Evolutionary conservation across 1,140 invertebrate species (phyloP).

Genomic region (Trichogramma pretiosum): DNA sequence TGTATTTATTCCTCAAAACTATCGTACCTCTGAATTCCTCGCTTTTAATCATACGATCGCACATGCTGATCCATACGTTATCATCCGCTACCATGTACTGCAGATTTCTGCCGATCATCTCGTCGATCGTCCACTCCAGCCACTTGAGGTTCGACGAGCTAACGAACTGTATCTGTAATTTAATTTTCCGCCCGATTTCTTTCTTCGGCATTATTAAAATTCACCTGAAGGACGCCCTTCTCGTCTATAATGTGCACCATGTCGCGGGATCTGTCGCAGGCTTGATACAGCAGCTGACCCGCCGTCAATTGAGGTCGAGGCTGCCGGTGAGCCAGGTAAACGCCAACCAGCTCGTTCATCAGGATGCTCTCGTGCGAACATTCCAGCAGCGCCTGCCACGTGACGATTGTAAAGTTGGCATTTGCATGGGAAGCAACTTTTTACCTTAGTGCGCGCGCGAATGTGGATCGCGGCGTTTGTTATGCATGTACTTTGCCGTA

Average conservation of each 20-base stretch:
- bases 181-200: too few relatives aligned
- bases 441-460: too few relatives aligned
- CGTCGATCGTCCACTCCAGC: conserved; percentile 60
- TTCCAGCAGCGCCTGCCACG: conserved; percentile 43
- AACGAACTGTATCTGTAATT: too few relatives aligned
- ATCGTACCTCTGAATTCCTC: conserved; percentile 80
- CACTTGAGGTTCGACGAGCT: conserved; percentile 68
- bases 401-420: too few relatives aligned
- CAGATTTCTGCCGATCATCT: conserved; percentile 64
- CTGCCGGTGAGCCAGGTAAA: conserved; percentile 48
- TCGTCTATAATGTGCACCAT: conserved; percentile 78
- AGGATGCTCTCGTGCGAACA: conserved; percentile 54
- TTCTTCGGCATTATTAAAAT: too few relatives aligned
- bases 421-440: too few relatives aligned
- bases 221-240: conserved; percentile 70
- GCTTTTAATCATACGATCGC: conserved; percentile 58
- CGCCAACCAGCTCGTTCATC: conserved; percentile 53
- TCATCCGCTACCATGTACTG: conserved; percentile 45
- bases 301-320: conserved; percentile 43
- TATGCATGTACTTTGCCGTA: conserved; percentile 65
- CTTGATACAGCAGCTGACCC: conserved; percentile 64
- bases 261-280: conserved; percentile 72
- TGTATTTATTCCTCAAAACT: conserved; percentile 64
- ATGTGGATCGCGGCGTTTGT: too few relatives aligned
- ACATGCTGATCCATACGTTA: conserved; percentile 55